Percentiles rank a stretch among this genome's conserved stretches.
Evolutionary conservation across 2,797 vertebrate species (phyloP).

Genomic region (Urophycis tenuis): DNA sequence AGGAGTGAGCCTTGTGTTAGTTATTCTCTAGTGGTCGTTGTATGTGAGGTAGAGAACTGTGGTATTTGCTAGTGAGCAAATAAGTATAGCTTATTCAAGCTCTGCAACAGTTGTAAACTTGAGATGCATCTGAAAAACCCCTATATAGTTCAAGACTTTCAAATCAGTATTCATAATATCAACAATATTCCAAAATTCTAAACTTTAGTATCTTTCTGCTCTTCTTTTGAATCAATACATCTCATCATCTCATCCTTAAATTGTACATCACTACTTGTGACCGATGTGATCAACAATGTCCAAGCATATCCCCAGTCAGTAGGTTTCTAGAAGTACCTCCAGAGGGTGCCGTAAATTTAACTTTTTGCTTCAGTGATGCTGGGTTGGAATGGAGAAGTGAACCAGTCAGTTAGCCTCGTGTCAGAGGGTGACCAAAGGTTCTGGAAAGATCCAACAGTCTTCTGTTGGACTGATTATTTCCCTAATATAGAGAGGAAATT

Average conservation of each 20-base stretch:
- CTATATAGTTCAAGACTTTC: too few species aligned
- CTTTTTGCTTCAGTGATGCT: slow-evolving; percentile 20
- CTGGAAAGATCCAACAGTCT: slow-evolving; percentile 24
- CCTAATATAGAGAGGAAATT: slow-evolving; percentile 51
- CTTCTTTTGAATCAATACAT: background rate
- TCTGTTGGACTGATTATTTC: slow-evolving; percentile 38
- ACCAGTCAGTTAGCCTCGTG: slow-evolving; percentile 12
- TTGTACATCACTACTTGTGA: background rate
- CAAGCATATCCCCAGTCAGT: background rate
- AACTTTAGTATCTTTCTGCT: too few species aligned
- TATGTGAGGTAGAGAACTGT: background rate
- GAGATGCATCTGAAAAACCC: too few species aligned
- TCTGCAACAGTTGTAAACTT: too few species aligned
- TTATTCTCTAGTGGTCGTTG: background rate
- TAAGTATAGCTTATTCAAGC: too few species aligned
- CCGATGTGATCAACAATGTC: background rate
- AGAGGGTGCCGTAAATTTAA: slow-evolving; percentile 13
- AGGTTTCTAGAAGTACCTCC: slow-evolving; percentile 37
- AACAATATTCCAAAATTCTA: too few species aligned
- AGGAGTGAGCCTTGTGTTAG: slow-evolving; percentile 42
- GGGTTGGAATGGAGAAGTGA: slow-evolving; percentile 17
- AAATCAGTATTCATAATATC: too few species aligned
- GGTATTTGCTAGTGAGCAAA: too few species aligned
- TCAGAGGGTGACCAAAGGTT: slow-evolving; percentile 23
- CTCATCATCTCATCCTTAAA: background rate